Base-by-base conservation (phyloP, 2,888 invertebrate genomes). In the Amphiduros pacificus region DNA sequence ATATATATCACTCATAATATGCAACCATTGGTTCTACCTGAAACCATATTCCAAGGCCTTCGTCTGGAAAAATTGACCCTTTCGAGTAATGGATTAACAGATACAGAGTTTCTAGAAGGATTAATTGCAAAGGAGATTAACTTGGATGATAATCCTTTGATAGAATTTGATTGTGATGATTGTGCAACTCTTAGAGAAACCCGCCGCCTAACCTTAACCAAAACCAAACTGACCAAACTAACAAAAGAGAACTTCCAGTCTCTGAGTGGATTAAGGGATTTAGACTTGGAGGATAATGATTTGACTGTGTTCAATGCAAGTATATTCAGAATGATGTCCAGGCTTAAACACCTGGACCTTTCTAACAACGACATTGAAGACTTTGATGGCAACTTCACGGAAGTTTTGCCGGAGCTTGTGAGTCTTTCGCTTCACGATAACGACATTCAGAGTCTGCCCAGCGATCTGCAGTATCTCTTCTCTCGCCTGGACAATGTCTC, bases 121-220 rank as follows among this genome's bases (percentile, higher is more conserved):
- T 51, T 60, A 9, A 52, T 36, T 9, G 62, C 61, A 2, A 57
- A 58, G 40, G 60, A 65, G 29, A 59, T 69, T 17, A 49, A 26
- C 20, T 49, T 69, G 28, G 65, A 69, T 44, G 67, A 63, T 14
- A 69, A 69, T 57, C 67, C 69, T 0, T 51, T 69, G 44, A 62
- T 55, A 27, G 54, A 59, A 29, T 44, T 67, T 41, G 62, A 69
- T 31, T 56, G 65, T 36, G 55, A 52, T 14, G 60, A 61, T 31
- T 55, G 51, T 17, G 44, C 41, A 2, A 40, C 24, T 11, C 36
- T 59, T n/a, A 54, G 41, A 29, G 36, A 60, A 17, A 66, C 62
- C 14, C 54, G 56, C n/a, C 24, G 48, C 26, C 26, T 68, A 20
- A 62, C 65, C 29, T 54, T 67, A 14, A 56, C 54, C 51, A 61